These are phyloP conservation scores for Temnothorax curvispinosus DNA, from an alignment of 1,140 invertebrate genomes.

Conservation along the genomic window DNA sequence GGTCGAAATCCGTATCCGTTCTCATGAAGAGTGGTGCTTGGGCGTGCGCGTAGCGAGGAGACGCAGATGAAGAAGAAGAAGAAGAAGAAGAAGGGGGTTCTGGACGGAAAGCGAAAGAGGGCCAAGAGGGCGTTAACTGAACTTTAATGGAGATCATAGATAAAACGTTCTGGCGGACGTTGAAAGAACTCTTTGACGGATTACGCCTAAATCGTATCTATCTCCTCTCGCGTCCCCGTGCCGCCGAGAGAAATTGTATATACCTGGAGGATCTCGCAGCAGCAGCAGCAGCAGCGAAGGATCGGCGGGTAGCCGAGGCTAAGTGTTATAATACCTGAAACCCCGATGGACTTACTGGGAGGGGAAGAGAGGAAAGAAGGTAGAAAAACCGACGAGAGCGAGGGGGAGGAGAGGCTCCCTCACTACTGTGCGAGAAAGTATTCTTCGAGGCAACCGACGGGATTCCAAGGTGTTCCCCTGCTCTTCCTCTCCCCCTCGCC, in stretches of 20 bases:
- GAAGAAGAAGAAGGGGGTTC: conserved; percentile 42
- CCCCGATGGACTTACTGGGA: conserved; percentile 62
- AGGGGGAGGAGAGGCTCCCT: conserved; percentile 60
- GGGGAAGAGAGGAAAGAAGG: conserved; percentile 55
- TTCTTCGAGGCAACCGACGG: conserved; percentile 49
- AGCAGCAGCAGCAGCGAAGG: neutral
- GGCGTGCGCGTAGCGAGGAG: conserved; percentile 22
- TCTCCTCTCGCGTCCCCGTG: conserved; percentile 72
- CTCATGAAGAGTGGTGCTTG: conserved; percentile 6
- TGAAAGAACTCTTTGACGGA: conserved; percentile 85
- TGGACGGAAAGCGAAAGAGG: conserved; percentile 59
- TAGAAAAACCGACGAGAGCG: conserved; percentile 54
- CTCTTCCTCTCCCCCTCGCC: neutral
- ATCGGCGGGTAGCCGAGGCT: conserved; percentile 17
- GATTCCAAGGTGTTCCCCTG: conserved; percentile 34
- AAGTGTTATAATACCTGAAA: conserved; percentile 60
- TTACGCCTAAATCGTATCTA: conserved; percentile 84
- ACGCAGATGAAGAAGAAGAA: conserved; percentile 43
- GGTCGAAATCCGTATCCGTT: conserved; percentile 37
- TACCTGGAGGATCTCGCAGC: conserved; percentile 56
- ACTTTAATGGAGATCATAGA: conserved; percentile 86
- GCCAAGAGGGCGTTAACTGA: conserved; percentile 85
- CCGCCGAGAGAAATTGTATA: conserved; percentile 31
- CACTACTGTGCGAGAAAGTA: conserved; percentile 45
- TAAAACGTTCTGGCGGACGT: conserved; percentile 80